Evolutionary conservation across 2,113 vertebrate species (phyloP).

Genomic region (Bujurquina vittata): DNA sequence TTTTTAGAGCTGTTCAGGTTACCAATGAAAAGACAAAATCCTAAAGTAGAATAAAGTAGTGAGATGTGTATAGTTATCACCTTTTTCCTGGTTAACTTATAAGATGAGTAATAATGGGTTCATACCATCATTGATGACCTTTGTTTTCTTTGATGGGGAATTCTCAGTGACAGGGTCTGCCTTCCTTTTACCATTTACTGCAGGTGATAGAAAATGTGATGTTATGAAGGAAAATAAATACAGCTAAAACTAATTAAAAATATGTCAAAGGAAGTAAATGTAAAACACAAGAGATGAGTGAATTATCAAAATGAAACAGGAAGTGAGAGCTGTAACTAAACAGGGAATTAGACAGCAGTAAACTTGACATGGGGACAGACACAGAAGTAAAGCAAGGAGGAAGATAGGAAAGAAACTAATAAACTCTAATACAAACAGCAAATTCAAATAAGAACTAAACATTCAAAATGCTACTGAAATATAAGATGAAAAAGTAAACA

Average conservation of each 20-base stretch:
- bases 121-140: conserved; percentile 63
- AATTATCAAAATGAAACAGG: not conserved
- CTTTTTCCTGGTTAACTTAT: not conserved
- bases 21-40: conserved; percentile 65
- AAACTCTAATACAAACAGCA: not conserved
- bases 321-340: not conserved
- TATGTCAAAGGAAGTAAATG: not conserved
- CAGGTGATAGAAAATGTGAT: not conserved
- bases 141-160: conserved; percentile 61
- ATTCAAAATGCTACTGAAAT: not conserved
- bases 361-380: not conserved
- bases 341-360: not conserved
- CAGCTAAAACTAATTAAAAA: not conserved
- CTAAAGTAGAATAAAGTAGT: conserved; percentile 37
- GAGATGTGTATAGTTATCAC: not conserved
- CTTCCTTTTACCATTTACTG: conserved; percentile 62
- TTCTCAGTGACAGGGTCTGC: not conserved
- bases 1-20: conserved; percentile 66
- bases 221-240: not conserved
- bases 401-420: not conserved
- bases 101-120: not conserved
- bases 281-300: not conserved
- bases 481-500: not conserved
- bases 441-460: not conserved
- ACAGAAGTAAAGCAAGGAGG: not conserved